Evolutionary conservation across 2,113 vertebrate species (phyloP), one percentile per base, ranked within the genome.

Genomic region (Bucco capensis): DNA sequence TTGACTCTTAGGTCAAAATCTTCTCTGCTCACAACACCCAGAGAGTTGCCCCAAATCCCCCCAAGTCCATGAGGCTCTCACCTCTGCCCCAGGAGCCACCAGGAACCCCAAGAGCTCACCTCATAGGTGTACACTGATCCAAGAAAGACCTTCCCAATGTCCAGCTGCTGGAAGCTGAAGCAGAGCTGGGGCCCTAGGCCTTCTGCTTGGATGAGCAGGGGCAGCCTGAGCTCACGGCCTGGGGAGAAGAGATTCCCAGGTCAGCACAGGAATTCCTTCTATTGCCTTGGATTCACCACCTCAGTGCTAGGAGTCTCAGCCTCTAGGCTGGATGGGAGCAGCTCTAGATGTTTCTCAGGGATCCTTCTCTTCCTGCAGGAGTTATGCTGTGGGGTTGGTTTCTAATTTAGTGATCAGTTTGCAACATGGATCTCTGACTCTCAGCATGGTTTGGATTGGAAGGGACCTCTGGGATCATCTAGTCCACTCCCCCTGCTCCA

Each of bases 141-240:
- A 31, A 98, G 19, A 57, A 98, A 98, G 42, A 98, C 94, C 27
- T 98, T 96, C 13, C 97, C 97, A 31, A 98, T 91, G 42, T 98
- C 96, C 89, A 98, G 94, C 27, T 95, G 56, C 18, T 97, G 87
- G 57, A 97, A 97, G 92, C 74, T 98, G 93, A 98, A 97, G 51
- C 91, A 38, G 35, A 99, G 90, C 67, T 94, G 91, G 33, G 99
- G 99, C 16, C 98, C 98, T 7, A 98, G n/a, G 30, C 98, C 98
- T 93, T 98, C 97, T 3, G 97, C 98, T 87, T 87, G 97, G 92
- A 99, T 80, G 15, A 76, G 53, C 72, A 99, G 97, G 14, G 98
- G 98, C 57, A 99, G 94, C 13, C 97, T 96, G 31, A 93, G 95
- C 86, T 98, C 97, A 61, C 96, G 89, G 21, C 99, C 99, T 99